Evolutionary conservation across 1,140 invertebrate species (phyloP), one percentile per base, ranked within the genome.

Genomic region (Nephila pilipes): DNA sequence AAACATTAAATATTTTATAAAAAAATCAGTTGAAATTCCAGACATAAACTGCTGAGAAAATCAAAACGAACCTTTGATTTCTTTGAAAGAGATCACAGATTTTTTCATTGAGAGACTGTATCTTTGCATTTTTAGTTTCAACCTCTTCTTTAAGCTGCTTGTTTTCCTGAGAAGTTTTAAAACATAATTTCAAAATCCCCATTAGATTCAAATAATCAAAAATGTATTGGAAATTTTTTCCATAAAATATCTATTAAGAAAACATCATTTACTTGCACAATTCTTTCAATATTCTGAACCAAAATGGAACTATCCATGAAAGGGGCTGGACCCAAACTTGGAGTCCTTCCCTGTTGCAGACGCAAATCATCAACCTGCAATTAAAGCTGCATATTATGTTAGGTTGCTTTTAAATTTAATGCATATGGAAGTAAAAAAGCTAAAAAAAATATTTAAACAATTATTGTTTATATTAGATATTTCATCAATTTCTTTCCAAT

Each of bases 31-130:
- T 87, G 57, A 1, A 25, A 58, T 57, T 57, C 29, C 20, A 60
- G 18, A 18, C 36, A 29, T 32, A 55, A 20, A 32, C 6, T 80
- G n/a, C 29, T 22, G 85, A 94, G 16, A 16, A 38, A 63, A 80
- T 55, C 29, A 58, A 5, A 14, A 55, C 38, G 60, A 93, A 96
- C 95, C 94, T 95, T 94, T 96, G 96, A 94, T 95, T 96, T 94
- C 94, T 95, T 93, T 96, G 95, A 65, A 96, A 94, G 63, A 96
- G 94, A 94, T 96, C 95, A 83, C 95, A 95, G 79, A 96, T 96
- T 95, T 96, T 96, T 20, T 95, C 94, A 95, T 96, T 96, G 90
- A 95, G 95, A 54, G 93, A 63, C 93, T 96, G 95, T 58, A 96
- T 95, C 94, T 95, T 95, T 10, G 94, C 91, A 94, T 94, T 95